Percentiles rank a stretch among this genome's conserved stretches.
These are phyloP conservation scores for Nomada goodeniana DNA, from an alignment of 2,888 invertebrate genomes.

Conservation along the genomic window DNA sequence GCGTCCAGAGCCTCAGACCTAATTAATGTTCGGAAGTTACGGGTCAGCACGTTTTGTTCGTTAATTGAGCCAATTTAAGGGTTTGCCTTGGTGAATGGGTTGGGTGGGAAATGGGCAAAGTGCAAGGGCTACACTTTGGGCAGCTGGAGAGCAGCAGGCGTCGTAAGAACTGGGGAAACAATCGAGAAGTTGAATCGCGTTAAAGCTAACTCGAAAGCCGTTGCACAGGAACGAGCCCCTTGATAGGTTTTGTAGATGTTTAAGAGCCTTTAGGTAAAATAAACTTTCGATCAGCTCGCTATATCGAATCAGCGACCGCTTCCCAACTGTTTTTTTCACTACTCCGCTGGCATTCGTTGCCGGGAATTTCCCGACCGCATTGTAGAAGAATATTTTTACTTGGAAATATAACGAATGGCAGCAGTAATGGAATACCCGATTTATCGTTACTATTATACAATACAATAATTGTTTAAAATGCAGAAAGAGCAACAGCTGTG, in stretches of 20 bases:
- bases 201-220: constrained; percentile 32
- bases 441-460: too few relatives aligned
- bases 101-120: not conserved
- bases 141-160: not conserved
- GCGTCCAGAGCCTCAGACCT: constrained; percentile 34
- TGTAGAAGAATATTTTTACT: too few relatives aligned
- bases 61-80: constrained; percentile 76
- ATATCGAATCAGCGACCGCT: constrained; percentile 1
- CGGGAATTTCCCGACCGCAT: too few relatives aligned
- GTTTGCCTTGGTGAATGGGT: constrained; percentile 28
- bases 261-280: constrained; percentile 26
- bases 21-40: constrained; percentile 72
- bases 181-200: constrained; percentile 52
- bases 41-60: constrained; percentile 72
- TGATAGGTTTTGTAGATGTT: constrained; percentile 25
- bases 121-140: constrained; percentile 3
- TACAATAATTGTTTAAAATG: too few relatives aligned
- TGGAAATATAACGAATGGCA: too few relatives aligned
- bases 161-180: constrained; percentile 52
- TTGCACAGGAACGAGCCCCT: constrained; percentile 17
- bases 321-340: not conserved
- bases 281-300: constrained; percentile 15
- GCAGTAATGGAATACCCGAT: too few relatives aligned
- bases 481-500: too few relatives aligned
- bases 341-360: not conserved